Base-by-base conservation (phyloP, 2,888 invertebrate genomes). In the Coecobrya sp. region DNA sequence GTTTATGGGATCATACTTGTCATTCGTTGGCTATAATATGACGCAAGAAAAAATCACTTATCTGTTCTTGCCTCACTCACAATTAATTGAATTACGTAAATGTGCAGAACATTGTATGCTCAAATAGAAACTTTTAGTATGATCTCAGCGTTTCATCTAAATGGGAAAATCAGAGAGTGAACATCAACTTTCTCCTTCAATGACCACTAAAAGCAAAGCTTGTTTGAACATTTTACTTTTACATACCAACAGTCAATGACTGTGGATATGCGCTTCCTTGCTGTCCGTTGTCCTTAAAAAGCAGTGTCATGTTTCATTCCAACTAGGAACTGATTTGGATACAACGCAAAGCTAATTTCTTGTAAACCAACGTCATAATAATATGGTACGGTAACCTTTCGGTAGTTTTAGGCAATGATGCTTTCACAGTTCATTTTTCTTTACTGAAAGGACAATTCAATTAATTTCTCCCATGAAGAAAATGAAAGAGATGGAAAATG, bases 171-270 rank as follows among this genome's bases (percentile, higher is more conserved):
- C 19, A 45, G 49, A 49, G 16, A 82, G n/a, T 70, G 36, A 42
- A n/a, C 36, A 59, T 30, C 49, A 84, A 89, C 89, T 89, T 89
- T 89, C 89, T 84, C 89, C 84, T 84, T 89, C 89, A 84, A 70
- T 42, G 73, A 59, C 73, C 89, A 89, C 65, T 65, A 65, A 81
- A 81, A 45, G 42, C 22, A 25, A 8, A 52, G 49, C 0, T 25
- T 22, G 2, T n/a, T n/a, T 22, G n/a, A 76, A n/a, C 73, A 42
- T 42, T 76, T 76, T 76, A 25, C 79, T 79, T 49, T 79, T 79
- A 1, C 0, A 27, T 11, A 4, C n/a, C 1, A 45, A 42, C 49
- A 49, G 0, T 52, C 52, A 49, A 49, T 49, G 30, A 68, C 68
- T 68, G 8, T 36, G 0, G 36, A 36, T 8, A 70, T 25, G n/a